Percentiles rank a stretch among this genome's conserved stretches.
Conservation (phyloP, 2,888 invertebrate genomes). For the Mystacides longicornis region DNA sequence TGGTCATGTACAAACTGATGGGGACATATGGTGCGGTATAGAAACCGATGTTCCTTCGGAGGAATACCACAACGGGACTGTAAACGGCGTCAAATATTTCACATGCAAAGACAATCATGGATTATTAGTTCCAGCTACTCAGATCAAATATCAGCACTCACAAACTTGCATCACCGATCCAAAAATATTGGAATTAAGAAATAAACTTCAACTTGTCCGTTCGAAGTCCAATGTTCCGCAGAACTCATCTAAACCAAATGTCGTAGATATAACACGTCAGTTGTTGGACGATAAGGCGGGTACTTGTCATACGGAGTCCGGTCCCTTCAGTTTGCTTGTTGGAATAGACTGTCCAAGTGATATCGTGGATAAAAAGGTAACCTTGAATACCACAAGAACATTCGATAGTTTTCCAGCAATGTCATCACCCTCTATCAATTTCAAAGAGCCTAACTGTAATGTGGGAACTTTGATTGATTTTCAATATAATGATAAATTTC, state of each 20-base stretch:
- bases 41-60: constrained; percentile 51
- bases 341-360: constrained; percentile 29
- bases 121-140: constrained; percentile 54
- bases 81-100: constrained; percentile 56
- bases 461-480: constrained; percentile 1
- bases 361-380: not conserved
- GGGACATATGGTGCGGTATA: constrained; percentile 57
- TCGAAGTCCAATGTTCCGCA: constrained; percentile 31
- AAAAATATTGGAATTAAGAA: constrained; percentile 43
- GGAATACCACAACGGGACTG: constrained; percentile 53
- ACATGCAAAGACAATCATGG: constrained; percentile 51
- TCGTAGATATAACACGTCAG: constrained; percentile 42
- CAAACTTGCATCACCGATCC: constrained; percentile 29
- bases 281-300: constrained; percentile 42
- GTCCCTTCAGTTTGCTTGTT: constrained; percentile 55
- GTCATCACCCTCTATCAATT: not conserved
- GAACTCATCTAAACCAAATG: constrained; percentile 38
- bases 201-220: constrained; percentile 32
- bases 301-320: constrained; percentile 40
- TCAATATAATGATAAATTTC: not conserved
- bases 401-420: not conserved
- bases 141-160: constrained; percentile 36
- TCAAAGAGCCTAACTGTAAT: not conserved
- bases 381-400: not conserved
- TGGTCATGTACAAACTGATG: constrained; percentile 47